Base-by-base conservation (phyloP, 1,140 invertebrate genomes). In the Hypsibius dujardini region DNA sequence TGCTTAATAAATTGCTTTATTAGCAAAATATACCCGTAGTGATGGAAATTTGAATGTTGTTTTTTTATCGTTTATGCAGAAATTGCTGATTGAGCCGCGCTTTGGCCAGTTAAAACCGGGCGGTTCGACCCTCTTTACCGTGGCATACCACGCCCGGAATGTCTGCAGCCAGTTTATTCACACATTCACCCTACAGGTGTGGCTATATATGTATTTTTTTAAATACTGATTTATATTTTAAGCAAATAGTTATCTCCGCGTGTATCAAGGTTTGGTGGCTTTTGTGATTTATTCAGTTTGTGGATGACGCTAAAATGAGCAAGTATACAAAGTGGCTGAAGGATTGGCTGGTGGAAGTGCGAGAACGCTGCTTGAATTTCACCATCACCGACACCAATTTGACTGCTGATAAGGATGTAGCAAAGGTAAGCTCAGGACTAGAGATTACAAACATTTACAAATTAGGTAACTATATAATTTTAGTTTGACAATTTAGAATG, bases 61-160 rank as follows among this genome's bases (percentile, higher is more conserved):
- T 56, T 56, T 56, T 56, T n/a, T 56, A 56, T n/a, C 7, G 50
- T 56, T 56, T 56, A n/a, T 56, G 50, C 50, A 56, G 50, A 56
- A n/a, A 56, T 12, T 56, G 7, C 7, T n/a, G 7, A 56, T 56
- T 56, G 50, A 56, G 50, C 50, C 50, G 7, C 7, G n/a, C 7
- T 12, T 56, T 7, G 50, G 50, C n/a, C 50, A 12, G 7, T n/a
- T 56, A n/a, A 7, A n/a, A 56, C 50, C 50, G 50, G 50, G 50
- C n/a, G 50, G n/a, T 12, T 12, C 50, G 0, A n/a, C 50, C 50
- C 7, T 56, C 50, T 56, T 56, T 56, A n/a, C 50, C 7, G 50
- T 56, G 50, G 7, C 50, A 56, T 56, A n/a, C 7, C 7, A 56
- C 50, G 50, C 50, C 50, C 50, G n/a, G 7, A 56, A 56, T n/a